A percentile compares a stretch with the other conserved stretches of the same genome.
phyloP scores from a whole-genome alignment of 2,113 vertebrate species.

The Ivindomyrus marchei region DNA sequence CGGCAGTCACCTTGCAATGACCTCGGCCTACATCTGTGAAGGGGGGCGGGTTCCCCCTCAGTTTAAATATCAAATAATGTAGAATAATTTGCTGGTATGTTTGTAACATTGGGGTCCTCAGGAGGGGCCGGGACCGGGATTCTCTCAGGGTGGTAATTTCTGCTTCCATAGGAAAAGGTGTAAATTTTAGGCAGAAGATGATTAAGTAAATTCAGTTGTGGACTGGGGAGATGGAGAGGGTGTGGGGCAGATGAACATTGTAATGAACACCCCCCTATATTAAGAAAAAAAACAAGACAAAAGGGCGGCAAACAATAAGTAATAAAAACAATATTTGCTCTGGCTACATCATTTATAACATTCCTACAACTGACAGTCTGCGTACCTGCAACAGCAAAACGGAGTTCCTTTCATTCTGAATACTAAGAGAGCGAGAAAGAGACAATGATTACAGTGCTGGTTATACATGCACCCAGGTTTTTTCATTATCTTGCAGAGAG shows the following conservation, averaged over 20 bases:
- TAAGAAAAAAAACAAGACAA: slow-evolving; percentile 33
- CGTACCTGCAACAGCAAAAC: slow-evolving; percentile 61
- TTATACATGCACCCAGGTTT: not conserved
- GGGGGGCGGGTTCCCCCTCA: not conserved
- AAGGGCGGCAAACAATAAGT: slow-evolving; percentile 28
- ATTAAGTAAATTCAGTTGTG: not conserved
- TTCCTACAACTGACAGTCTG: slow-evolving; percentile 46
- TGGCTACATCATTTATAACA: slow-evolving; percentile 36
- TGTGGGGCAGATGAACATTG: not conserved
- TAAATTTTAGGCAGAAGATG: not conserved
- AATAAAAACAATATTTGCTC: slow-evolving; percentile 16
- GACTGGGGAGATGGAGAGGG: not conserved
- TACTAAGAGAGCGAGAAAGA: slow-evolving; percentile 57
- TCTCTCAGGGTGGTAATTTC: not conserved
- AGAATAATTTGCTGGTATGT: not conserved
- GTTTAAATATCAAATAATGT: not conserved
- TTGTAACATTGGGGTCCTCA: not conserved
- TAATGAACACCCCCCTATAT: not conserved
- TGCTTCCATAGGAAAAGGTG: not conserved
- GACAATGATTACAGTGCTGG: slow-evolving; percentile 41
- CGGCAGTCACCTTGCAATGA: not conserved
- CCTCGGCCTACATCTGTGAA: not conserved
- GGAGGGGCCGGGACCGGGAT: not conserved
- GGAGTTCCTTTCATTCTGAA: slow-evolving; percentile 64
- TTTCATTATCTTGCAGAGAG: not conserved